Evolutionary conservation across 2,888 invertebrate genomes (phyloP).

Genomic region (Caenorhabditis drosophilae): DNA sequence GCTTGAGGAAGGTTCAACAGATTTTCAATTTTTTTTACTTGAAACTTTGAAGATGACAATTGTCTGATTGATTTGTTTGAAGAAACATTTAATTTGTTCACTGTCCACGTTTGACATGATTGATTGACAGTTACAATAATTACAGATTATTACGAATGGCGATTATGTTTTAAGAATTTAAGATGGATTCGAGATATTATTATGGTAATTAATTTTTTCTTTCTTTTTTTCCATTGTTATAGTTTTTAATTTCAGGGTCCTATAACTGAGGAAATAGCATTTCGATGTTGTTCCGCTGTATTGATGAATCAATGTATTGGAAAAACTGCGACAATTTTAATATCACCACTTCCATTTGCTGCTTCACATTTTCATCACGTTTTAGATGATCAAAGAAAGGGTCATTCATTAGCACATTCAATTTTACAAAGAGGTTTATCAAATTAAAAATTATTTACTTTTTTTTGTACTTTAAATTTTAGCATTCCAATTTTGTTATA

Average conservation of each 20-base stretch:
- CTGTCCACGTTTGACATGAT: too few relatives aligned
- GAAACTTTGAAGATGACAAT: too few relatives aligned
- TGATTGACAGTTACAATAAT: too few relatives aligned
- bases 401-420: constrained; percentile 38
- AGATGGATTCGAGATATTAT: constrained; percentile 55
- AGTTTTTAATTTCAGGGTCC: constrained; percentile 55
- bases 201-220: constrained; percentile 29
- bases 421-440: constrained; percentile 48
- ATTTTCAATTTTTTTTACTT: too few relatives aligned
- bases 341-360: constrained; percentile 61
- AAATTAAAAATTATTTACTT: constrained; percentile 1
- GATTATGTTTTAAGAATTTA: constrained; percentile 34
- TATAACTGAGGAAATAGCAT: constrained; percentile 64
- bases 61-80: too few relatives aligned
- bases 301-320: constrained; percentile 46
- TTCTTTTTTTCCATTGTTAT: not conserved
- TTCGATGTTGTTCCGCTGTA: constrained; percentile 62
- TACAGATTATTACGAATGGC: constrained; percentile 46
- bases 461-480: constrained; percentile 12
- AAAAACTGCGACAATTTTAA: constrained; percentile 14
- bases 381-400: constrained; percentile 55
- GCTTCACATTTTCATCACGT: constrained; percentile 64
- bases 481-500: constrained; percentile 67
- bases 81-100: too few relatives aligned
- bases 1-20: too few relatives aligned